These are phyloP conservation scores for Hassar affinis DNA, from an alignment of 2,113 vertebrate species.

Conservation along the genomic window DNA sequence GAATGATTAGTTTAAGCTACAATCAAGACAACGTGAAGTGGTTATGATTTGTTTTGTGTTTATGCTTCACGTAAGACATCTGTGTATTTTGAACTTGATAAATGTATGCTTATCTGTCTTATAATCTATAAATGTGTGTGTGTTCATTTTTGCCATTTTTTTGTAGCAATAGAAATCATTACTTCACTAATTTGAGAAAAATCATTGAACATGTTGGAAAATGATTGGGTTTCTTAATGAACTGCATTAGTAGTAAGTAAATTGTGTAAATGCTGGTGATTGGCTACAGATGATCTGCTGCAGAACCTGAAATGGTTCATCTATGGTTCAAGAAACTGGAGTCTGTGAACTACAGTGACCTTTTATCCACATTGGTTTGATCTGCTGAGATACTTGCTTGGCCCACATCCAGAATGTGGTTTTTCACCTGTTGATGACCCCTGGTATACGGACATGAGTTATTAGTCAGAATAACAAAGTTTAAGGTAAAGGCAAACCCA, in stretches of 20 bases:
- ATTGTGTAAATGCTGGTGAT: not conserved
- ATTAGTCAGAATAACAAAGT: not conserved
- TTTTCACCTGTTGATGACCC: not conserved
- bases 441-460: not conserved
- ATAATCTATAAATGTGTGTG: no score
- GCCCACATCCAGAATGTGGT: not conserved
- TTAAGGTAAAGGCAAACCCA: not conserved
- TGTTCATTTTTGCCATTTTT: not conserved
- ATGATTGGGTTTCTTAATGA: not conserved
- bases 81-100: not conserved
- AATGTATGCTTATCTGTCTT: not conserved
- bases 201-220: not conserved
- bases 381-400: not conserved
- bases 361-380: not conserved
- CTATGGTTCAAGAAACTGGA: not conserved
- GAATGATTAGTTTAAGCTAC: no score
- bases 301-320: not conserved
- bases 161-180: not conserved
- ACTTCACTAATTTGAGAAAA: not conserved
- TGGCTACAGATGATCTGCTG: not conserved
- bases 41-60: no score
- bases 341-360: not conserved
- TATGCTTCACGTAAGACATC: no score
- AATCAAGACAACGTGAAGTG: no score
- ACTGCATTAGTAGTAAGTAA: not conserved